Conservation (phyloP, 1,140 invertebrate species). For the Pogonognathellus flavescens region DNA sequence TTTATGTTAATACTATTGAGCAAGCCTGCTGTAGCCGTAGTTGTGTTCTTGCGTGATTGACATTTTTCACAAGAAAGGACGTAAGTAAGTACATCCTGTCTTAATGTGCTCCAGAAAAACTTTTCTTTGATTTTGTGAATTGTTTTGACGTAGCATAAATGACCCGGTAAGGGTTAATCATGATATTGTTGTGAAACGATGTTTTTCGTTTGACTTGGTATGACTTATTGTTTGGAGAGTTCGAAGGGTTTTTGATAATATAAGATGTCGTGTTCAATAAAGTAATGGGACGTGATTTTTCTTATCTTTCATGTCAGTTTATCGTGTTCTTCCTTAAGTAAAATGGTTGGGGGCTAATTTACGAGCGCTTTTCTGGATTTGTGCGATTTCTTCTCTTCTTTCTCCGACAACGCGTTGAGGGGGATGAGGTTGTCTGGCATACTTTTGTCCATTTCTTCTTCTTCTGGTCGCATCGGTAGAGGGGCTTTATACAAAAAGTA, state of each 20-base stretch:
- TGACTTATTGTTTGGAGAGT: neutral
- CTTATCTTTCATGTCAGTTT: neutral
- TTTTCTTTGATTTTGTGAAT: neutral
- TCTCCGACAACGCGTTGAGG: neutral
- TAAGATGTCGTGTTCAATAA: neutral
- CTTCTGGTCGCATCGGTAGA: neutral
- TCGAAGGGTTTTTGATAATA: neutral
- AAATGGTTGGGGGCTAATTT: neutral
- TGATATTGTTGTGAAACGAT: neutral
- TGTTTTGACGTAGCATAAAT: neutral
- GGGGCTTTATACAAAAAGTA: neutral
- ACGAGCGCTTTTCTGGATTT: neutral
- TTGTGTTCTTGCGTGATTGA: neutral
- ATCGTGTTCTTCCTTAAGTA: neutral
- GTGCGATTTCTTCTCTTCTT: neutral
- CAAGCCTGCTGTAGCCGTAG: neutral
- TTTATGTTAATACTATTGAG: neutral
- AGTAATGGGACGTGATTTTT: neutral
- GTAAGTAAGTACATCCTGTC: neutral
- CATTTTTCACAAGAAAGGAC: neutral
- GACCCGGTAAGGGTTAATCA: neutral
- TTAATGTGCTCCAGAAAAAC: neutral
- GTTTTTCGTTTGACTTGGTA: neutral
- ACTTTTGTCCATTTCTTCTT: neutral
- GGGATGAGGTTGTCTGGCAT: neutral